Evolutionary conservation across 1,140 invertebrate genomes (phyloP).

Genomic region (Philotrypesis tridentata): DNA sequence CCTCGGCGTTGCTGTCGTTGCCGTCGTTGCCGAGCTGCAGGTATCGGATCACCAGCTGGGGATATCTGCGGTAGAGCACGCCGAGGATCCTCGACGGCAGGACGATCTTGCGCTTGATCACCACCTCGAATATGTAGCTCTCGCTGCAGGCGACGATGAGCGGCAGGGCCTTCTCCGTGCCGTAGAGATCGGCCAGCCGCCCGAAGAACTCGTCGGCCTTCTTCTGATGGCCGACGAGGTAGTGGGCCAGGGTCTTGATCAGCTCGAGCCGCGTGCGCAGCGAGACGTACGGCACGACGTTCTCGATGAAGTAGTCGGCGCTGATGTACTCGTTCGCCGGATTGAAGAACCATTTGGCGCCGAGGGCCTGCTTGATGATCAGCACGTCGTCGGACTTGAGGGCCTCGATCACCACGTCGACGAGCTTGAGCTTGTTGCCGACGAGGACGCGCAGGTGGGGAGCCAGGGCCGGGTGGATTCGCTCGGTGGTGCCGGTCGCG

Average conservation of each 20-base stretch:
- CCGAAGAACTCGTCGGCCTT: slow-evolving; percentile 57
- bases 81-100: slow-evolving; percentile 43
- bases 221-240: slow-evolving; percentile 31
- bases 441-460: slow-evolving; percentile 54
- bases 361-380: slow-evolving; percentile 59
- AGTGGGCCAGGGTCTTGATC: slow-evolving; percentile 52
- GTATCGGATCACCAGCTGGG: slow-evolving; percentile 60
- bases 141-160: slow-evolving; percentile 58
- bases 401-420: slow-evolving; percentile 53
- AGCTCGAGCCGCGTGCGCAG: slow-evolving; percentile 56
- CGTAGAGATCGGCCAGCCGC: slow-evolving; percentile 44
- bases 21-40: slow-evolving; percentile 50
- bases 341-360: slow-evolving; percentile 59
- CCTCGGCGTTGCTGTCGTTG: background rate
- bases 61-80: slow-evolving; percentile 56
- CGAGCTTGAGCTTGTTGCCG: slow-evolving; percentile 52
- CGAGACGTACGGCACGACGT: slow-evolving; percentile 57
- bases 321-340: slow-evolving; percentile 47
- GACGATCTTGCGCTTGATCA: slow-evolving; percentile 45
- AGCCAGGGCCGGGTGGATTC: slow-evolving; percentile 51
- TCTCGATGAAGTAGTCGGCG: slow-evolving; percentile 54
- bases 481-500: background rate
- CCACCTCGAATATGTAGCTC: slow-evolving; percentile 44
- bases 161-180: slow-evolving; percentile 48
- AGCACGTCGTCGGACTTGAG: slow-evolving; percentile 57